Conservation (phyloP, 2,113 vertebrate species). For the Perca schrenkii region DNA sequence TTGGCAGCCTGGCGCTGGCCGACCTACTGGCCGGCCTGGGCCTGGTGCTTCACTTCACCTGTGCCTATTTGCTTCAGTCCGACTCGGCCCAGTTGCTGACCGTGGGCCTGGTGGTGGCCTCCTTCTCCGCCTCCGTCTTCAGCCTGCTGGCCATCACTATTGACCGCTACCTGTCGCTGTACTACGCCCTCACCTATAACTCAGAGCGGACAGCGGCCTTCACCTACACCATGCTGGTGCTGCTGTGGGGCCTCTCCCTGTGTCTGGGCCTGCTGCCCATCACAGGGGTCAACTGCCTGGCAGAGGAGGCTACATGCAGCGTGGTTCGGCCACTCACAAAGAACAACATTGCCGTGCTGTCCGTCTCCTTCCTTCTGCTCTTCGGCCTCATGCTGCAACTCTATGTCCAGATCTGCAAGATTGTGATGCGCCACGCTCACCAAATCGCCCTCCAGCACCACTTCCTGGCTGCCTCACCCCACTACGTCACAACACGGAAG, state of each 20-base stretch:
- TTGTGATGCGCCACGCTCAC: conserved; percentile 97
- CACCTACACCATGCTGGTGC: conserved; percentile 95
- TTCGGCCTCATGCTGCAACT: conserved; percentile 99
- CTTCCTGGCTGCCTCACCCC: conserved; percentile 97
- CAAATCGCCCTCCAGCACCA: conserved; percentile 99
- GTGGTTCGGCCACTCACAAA: conserved; percentile 97
- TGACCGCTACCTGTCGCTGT: conserved; percentile 98
- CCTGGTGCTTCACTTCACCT: conserved; percentile 95
- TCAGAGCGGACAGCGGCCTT: conserved; percentile 97
- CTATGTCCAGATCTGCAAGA: conserved; percentile 98
- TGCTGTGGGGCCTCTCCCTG: conserved; percentile 95
- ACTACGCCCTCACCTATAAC: conserved; percentile 98
- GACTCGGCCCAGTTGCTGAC: conserved; percentile 96
- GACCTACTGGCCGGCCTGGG: conserved; percentile 97
- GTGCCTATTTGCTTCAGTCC: conserved; percentile 95
- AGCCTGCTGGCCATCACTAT: conserved; percentile 98
- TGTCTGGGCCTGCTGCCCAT: conserved; percentile 95
- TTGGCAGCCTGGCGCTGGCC: conserved; percentile 96
- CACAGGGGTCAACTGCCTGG: conserved; percentile 96
- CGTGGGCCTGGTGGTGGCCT: conserved; percentile 95
- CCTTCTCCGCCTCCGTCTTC: conserved; percentile 98
- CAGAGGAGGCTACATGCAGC: conserved; percentile 94
- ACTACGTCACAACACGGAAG: conserved; percentile 98
- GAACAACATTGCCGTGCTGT: conserved; percentile 95
- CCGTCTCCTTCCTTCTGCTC: conserved; percentile 95